These are phyloP conservation scores for Agelaius phoeniceus DNA, from an alignment of 2,113 vertebrate genomes.

Conservation along the genomic window DNA sequence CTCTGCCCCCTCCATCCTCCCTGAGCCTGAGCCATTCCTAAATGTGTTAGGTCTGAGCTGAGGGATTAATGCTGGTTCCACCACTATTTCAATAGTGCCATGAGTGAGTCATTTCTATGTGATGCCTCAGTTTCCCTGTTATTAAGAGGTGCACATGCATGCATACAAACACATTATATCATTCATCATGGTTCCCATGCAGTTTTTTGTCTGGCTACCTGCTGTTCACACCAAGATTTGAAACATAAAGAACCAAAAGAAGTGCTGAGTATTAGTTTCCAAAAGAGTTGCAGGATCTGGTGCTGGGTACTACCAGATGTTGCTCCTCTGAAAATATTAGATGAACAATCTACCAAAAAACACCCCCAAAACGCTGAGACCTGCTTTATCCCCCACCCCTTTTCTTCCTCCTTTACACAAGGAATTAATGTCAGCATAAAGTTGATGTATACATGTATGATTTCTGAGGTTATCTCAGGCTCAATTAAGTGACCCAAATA, in stretches of 20 bases:
- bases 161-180: neutral
- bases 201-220: neutral
- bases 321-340: neutral
- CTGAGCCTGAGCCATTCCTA: neutral
- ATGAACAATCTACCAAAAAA: neutral
- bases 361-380: fast-evolving
- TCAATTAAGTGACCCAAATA: neutral
- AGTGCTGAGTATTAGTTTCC: neutral
- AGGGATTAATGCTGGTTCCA: neutral
- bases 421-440: neutral
- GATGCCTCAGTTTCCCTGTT: conserved; percentile 52
- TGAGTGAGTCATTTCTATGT: conserved; percentile 25
- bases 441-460: too few species aligned
- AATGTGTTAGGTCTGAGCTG: neutral
- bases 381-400: neutral
- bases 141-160: conserved; percentile 19
- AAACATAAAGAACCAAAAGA: neutral
- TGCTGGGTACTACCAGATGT: neutral
- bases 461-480: neutral
- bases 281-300: neutral
- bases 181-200: neutral
- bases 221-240: neutral
- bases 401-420: neutral
- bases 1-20: neutral
- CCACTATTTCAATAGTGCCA: neutral